phyloP scores from a whole-genome alignment of 2,113 vertebrate genomes.

The Haplochromis vanheusdeni region DNA sequence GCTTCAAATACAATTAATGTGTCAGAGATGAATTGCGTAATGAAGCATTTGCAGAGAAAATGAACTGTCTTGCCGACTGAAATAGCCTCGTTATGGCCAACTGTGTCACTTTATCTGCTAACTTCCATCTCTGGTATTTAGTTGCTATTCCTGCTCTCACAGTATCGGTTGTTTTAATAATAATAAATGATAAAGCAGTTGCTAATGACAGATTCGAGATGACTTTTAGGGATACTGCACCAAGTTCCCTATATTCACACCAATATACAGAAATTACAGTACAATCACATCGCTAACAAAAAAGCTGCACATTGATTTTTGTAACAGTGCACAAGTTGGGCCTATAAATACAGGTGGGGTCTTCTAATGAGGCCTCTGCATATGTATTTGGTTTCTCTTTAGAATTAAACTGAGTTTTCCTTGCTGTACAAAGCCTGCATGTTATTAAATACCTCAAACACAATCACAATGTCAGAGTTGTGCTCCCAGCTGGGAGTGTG shows the following conservation, averaged over 20 bases:
- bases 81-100: constrained; percentile 60
- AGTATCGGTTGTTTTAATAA: constrained; percentile 8
- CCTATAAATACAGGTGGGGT: not conserved
- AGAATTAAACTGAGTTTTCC: not conserved
- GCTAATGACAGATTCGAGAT: not conserved
- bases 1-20: constrained; percentile 71
- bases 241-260: not conserved
- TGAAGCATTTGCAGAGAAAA: constrained; percentile 70
- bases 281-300: not conserved
- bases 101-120: constrained; percentile 64
- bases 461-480: not conserved
- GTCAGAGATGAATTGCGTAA: constrained; percentile 73
- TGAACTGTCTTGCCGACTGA: constrained; percentile 59
- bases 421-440: not conserved
- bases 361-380: not conserved
- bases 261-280: not conserved
- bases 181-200: not conserved
- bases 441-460: not conserved
- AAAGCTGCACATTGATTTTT: not conserved
- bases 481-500: not conserved
- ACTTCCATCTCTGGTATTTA: constrained; percentile 40
- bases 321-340: not conserved
- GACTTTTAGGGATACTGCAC: not conserved
- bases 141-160: not conserved
- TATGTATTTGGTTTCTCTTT: not conserved